A percentile compares a stretch with the other conserved stretches of the same genome.
Conservation (phyloP, 1,140 invertebrate genomes). For the Phthorimaea operculella region DNA sequence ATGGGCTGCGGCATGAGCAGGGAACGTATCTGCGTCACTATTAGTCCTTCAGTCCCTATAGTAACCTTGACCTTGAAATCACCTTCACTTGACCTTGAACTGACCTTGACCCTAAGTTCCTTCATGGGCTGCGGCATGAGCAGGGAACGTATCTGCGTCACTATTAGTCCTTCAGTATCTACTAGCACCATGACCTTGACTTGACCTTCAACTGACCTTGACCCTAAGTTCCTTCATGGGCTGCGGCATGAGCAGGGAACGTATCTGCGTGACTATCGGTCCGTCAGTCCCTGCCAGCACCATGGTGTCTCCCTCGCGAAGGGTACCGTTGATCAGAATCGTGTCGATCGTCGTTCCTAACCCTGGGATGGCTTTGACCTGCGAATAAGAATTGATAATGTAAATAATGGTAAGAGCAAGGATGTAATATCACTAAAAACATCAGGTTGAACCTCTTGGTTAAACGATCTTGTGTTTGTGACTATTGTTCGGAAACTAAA, state of each 20-base stretch:
- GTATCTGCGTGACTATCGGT: conserved; percentile 96
- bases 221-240: conserved; percentile 98
- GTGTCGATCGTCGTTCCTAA: conserved; percentile 99
- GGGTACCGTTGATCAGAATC: conserved; percentile 95
- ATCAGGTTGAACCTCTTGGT: too few relatives aligned
- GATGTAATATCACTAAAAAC: too few relatives aligned
- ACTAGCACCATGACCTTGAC: conserved; percentile 96
- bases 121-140: conserved; percentile 98
- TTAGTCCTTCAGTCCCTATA: too few relatives aligned
- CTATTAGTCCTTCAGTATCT: conserved; percentile 97
- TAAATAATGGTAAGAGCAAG: too few relatives aligned
- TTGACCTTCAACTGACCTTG: conserved; percentile 81
- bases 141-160: conserved; percentile 96
- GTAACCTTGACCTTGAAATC: too few relatives aligned
- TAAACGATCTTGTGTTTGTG: too few relatives aligned
- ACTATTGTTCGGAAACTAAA: too few relatives aligned
- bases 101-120: conserved; percentile 96
- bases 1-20: conserved; percentile 89
- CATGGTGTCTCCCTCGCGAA: conserved; percentile 94
- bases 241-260: conserved; percentile 97
- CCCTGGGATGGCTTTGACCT: conserved; percentile 96
- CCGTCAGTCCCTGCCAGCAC: conserved; percentile 97
- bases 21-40: too few relatives aligned
- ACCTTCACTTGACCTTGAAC: neutral
- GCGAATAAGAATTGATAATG: conserved; percentile 5